Percentiles rank a stretch among this genome's conserved stretches.
phyloP scores from a whole-genome alignment of 1,140 invertebrate genomes.

The Drosophila pruinosa region DNA sequence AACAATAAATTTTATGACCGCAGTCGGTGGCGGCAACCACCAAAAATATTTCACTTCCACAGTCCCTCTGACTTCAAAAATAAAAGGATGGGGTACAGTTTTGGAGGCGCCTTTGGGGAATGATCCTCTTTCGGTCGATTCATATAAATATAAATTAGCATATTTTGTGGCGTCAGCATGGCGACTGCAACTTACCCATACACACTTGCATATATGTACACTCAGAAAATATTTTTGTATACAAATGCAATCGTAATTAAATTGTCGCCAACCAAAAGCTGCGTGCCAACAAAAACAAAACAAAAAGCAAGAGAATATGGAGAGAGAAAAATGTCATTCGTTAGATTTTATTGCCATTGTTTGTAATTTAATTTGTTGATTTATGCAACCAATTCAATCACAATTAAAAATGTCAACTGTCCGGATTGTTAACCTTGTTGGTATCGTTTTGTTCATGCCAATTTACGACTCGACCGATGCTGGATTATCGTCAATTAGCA shows the following conservation, averaged over 20 bases:
- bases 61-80: neutral
- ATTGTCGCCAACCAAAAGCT: conserved; percentile 60
- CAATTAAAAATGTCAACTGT: conserved; percentile 59
- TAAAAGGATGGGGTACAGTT: neutral
- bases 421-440: conserved; percentile 64
- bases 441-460: conserved; percentile 57
- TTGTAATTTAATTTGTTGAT: conserved; percentile 74
- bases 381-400: conserved; percentile 74
- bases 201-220: neutral
- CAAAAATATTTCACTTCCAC: conserved; percentile 65
- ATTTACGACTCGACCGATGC: conserved; percentile 58
- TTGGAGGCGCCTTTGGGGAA: conserved; percentile 38
- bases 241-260: conserved; percentile 67
- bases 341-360: conserved; percentile 74
- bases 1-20: conserved; percentile 76
- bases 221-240: neutral
- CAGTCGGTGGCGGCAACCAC: conserved; percentile 61
- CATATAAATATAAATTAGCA: conserved; percentile 81
- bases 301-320: conserved; percentile 12
- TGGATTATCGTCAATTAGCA: conserved; percentile 74
- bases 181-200: conserved; percentile 54
- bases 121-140: conserved; percentile 36
- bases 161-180: conserved; percentile 73
- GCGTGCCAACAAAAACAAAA: conserved; percentile 31
- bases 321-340: conserved; percentile 24